Evolutionary conservation across 2,888 invertebrate species (phyloP).

Genomic region (Hypomecis atomaria): DNA sequence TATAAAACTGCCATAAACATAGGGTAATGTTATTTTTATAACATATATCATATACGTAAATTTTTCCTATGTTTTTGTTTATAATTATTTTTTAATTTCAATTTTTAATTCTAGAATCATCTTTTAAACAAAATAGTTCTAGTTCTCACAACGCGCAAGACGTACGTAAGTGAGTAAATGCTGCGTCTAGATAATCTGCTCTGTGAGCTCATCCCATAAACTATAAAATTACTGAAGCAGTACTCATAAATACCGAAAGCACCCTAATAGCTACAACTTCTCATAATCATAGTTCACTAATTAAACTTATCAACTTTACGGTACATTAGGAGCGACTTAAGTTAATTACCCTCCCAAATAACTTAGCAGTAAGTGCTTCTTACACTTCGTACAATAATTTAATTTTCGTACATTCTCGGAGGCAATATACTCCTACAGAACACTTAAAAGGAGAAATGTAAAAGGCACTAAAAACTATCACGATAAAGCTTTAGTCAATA

Average conservation of each 20-base stretch:
- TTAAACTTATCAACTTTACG: constrained; percentile 40
- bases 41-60: no score
- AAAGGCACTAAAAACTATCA: constrained; percentile 33
- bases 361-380: constrained; percentile 33
- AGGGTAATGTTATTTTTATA: no score
- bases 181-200: no score
- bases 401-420: constrained; percentile 25
- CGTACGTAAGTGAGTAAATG: no score
- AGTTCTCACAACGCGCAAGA: no score
- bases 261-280: constrained; percentile 28
- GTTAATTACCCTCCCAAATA: constrained; percentile 37
- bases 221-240: constrained; percentile 17
- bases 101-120: no score
- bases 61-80: no score
- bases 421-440: neutral
- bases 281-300: constrained; percentile 31
- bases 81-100: no score
- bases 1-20: no score
- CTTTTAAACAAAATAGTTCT: no score
- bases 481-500: constrained; percentile 27
- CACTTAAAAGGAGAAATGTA: constrained; percentile 6
- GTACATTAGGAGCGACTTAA: constrained; percentile 37
- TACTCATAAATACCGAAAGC: constrained; percentile 30
- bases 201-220: constrained; percentile 1
- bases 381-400: constrained; percentile 30